Percentiles rank a stretch among this genome's conserved stretches.
phyloP scores from a whole-genome alignment of 2,797 vertebrate species.

The Hybognathus amarus region DNA sequence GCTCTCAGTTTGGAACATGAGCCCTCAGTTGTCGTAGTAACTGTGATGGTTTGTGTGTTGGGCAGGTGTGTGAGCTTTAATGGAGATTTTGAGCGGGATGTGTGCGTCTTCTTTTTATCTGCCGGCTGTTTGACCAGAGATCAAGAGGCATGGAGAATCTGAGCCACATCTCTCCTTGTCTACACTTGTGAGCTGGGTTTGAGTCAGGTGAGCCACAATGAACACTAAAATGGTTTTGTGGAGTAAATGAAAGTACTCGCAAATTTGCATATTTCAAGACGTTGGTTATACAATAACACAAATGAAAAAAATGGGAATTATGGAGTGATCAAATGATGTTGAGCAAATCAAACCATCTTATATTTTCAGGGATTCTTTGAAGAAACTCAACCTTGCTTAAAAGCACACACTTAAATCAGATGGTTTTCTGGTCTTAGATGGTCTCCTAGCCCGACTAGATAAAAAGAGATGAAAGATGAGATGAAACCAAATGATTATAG shows the following conservation, averaged over 20 bases:
- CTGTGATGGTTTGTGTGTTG: conserved; percentile 17
- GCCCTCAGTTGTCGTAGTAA: conserved; percentile 3
- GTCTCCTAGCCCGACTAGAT: not conserved
- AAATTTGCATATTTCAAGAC: not conserved
- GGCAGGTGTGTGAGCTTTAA: conserved; percentile 28
- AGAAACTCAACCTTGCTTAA: not conserved
- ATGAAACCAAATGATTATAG: too few species aligned
- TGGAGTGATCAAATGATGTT: not conserved
- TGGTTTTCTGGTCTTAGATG: not conserved
- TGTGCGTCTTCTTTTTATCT: conserved; percentile 16
- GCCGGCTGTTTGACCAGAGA: conserved; percentile 51
- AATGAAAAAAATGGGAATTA: not conserved
- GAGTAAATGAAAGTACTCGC: not conserved
- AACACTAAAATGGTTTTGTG: not conserved
- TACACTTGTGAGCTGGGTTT: conserved; percentile 43
- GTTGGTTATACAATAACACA: not conserved
- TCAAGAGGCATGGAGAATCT: conserved; percentile 49
- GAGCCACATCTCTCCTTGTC: conserved; percentile 32
- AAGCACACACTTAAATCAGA: not conserved
- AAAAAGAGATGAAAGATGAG: too few species aligned
- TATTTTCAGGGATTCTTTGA: not conserved
- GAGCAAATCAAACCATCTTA: not conserved
- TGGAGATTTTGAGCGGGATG: not conserved
- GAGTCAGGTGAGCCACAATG: conserved; percentile 48
- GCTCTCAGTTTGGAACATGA: conserved; percentile 29